Percentiles rank a stretch among this genome's conserved stretches.
These are phyloP conservation scores for Dicycla oo DNA, from an alignment of 2,888 invertebrate species.

Conservation along the genomic window DNA sequence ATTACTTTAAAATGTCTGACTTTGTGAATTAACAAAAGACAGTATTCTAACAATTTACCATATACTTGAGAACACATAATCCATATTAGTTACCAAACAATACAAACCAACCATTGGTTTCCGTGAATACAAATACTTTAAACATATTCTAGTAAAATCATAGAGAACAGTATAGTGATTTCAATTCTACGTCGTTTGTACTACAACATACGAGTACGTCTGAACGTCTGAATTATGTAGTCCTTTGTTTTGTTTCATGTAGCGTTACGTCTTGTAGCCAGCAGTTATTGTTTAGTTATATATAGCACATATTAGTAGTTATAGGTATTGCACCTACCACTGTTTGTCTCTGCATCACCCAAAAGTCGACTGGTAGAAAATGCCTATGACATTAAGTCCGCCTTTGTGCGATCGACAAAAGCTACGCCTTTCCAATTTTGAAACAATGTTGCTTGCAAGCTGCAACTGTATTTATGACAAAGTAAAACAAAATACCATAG, in stretches of 20 bases:
- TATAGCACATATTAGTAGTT: too few relatives aligned
- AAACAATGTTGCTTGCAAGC: too few relatives aligned
- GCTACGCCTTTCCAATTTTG: too few relatives aligned
- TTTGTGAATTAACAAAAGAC: too few relatives aligned
- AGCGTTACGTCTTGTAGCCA: not conserved
- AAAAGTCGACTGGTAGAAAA: too few relatives aligned
- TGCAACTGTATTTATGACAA: too few relatives aligned
- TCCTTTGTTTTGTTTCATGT: conserved; percentile 41
- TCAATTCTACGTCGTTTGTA: conserved; percentile 18
- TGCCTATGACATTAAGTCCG: too few relatives aligned
- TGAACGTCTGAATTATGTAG: conserved; percentile 7
- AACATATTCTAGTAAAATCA: conserved; percentile 17
- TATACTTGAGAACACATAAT: not conserved
- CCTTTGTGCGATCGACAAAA: too few relatives aligned
- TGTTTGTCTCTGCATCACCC: too few relatives aligned
- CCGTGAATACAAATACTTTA: conserved; percentile 3
- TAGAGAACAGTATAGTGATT: conserved; percentile 7
- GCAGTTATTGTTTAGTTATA: conserved; percentile 9
- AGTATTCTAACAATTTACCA: too few relatives aligned
- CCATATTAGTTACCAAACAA: conserved; percentile 4
- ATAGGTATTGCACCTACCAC: too few relatives aligned
- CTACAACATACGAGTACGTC: not conserved
- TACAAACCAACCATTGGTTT: conserved; percentile 5
- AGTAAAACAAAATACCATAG: too few relatives aligned
- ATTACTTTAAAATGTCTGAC: not conserved